phyloP scores from a whole-genome alignment of 2,888 invertebrate genomes.

The Patella pellucida region DNA sequence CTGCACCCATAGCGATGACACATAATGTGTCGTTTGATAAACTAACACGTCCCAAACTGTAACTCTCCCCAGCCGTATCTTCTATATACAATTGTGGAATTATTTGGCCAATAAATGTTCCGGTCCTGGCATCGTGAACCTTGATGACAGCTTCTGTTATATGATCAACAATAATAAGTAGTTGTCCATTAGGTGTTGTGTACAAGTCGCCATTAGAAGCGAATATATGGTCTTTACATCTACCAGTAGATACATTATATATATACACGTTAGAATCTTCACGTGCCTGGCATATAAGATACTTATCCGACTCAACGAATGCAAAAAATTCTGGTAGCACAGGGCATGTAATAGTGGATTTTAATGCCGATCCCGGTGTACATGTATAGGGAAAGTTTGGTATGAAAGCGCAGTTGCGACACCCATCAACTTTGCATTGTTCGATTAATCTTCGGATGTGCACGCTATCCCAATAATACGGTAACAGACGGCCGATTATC shows the following conservation, averaged over 20 bases:
- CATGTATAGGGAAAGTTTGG: constrained; percentile 67
- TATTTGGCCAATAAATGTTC: constrained; percentile 65
- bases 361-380: constrained; percentile 65
- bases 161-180: constrained; percentile 64
- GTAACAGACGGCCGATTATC: constrained; percentile 65
- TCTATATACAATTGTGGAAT: constrained; percentile 37
- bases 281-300: constrained; percentile 55
- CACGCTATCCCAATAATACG: constrained; percentile 62
- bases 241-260: constrained; percentile 62
- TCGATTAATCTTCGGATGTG: constrained; percentile 63
- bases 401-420: constrained; percentile 62
- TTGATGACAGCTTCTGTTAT: constrained; percentile 65
- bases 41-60: constrained; percentile 55
- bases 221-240: constrained; percentile 50
- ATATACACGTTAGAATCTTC: constrained; percentile 52
- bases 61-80: constrained; percentile 41
- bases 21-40: constrained; percentile 59
- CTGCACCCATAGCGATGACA: constrained; percentile 62
- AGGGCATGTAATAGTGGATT: constrained; percentile 51
- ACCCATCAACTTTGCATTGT: constrained; percentile 63
- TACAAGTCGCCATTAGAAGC: constrained; percentile 65
- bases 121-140: constrained; percentile 60
- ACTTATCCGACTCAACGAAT: constrained; percentile 50
- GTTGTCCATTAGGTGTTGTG: constrained; percentile 58
- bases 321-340: constrained; percentile 46